phyloP scores from a whole-genome alignment of 2,113 vertebrate species.

The Gallinago undulata region DNA sequence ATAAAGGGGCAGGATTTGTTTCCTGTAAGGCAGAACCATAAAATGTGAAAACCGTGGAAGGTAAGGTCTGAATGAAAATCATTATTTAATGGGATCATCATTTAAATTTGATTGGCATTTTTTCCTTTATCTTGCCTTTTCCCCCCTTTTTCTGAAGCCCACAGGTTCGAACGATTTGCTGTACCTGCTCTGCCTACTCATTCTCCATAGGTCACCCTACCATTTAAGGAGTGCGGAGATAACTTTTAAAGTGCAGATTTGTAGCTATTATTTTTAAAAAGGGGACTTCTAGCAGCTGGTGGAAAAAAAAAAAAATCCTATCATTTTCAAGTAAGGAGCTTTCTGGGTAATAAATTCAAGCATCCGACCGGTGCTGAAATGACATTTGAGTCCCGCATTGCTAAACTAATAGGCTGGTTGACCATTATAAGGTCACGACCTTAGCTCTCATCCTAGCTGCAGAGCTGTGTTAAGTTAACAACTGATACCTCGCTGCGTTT shows the following conservation, averaged over 20 bases:
- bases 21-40: neutral
- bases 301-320: slow-evolving; percentile 31
- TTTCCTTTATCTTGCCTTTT: slow-evolving; percentile 30
- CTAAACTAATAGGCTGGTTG: slow-evolving; percentile 76
- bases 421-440: slow-evolving; percentile 69
- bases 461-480: slow-evolving; percentile 59
- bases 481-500: slow-evolving; percentile 24
- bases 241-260: slow-evolving; percentile 60
- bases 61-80: slow-evolving; percentile 61
- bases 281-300: slow-evolving; percentile 56
- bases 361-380: neutral
- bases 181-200: slow-evolving; percentile 51
- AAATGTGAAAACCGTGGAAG: slow-evolving; percentile 15
- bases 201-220: slow-evolving; percentile 25
- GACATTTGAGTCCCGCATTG: slow-evolving; percentile 17
- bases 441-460: slow-evolving; percentile 50
- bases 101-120: slow-evolving; percentile 70
- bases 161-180: slow-evolving; percentile 34
- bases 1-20: slow-evolving; percentile 39
- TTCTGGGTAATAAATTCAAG: slow-evolving; percentile 68
- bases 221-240: neutral
- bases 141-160: neutral
- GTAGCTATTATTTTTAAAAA: slow-evolving; percentile 54
- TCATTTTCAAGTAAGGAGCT: slow-evolving; percentile 64
- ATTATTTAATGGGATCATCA: slow-evolving; percentile 78